Evolutionary conservation across 2,113 vertebrate genomes (phyloP).

Genomic region (Saguinus midas): DNA sequence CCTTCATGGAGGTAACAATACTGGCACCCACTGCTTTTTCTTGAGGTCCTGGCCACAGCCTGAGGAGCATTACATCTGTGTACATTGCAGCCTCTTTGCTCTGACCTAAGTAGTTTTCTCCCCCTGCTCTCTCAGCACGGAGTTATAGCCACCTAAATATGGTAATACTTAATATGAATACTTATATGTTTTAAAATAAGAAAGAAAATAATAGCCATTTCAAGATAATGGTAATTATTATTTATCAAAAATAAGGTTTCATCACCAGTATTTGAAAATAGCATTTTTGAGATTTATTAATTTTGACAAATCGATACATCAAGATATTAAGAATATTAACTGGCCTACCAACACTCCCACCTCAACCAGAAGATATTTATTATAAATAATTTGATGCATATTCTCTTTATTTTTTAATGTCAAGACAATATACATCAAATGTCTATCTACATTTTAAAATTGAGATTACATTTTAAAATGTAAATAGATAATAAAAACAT

Average conservation of each 20-base stretch:
- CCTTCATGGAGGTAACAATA: background rate
- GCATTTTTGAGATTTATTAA: background rate
- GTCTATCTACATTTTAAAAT: no score
- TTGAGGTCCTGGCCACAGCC: background rate
- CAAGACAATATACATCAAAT: no score
- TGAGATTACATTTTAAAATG: no score
- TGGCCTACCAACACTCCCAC: background rate
- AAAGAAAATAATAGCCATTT: background rate
- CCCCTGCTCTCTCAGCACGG: background rate
- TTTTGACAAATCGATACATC: background rate
- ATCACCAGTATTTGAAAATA: background rate
- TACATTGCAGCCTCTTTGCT: background rate
- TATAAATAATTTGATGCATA: background rate
- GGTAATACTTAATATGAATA: background rate
- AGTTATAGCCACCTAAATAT: background rate
- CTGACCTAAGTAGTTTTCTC: background rate
- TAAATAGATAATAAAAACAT: no score
- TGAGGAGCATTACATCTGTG: background rate
- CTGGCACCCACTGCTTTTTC: background rate
- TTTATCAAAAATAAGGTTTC: conserved; percentile 18
- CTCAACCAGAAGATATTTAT: background rate
- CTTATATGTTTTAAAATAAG: conserved; percentile 13
- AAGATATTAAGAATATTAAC: background rate
- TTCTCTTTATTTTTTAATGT: background rate
- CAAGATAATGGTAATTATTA: background rate